These are phyloP conservation scores for Phrynosoma blainvillii DNA, from an alignment of 2,113 vertebrate genomes.

Conservation along the genomic window DNA sequence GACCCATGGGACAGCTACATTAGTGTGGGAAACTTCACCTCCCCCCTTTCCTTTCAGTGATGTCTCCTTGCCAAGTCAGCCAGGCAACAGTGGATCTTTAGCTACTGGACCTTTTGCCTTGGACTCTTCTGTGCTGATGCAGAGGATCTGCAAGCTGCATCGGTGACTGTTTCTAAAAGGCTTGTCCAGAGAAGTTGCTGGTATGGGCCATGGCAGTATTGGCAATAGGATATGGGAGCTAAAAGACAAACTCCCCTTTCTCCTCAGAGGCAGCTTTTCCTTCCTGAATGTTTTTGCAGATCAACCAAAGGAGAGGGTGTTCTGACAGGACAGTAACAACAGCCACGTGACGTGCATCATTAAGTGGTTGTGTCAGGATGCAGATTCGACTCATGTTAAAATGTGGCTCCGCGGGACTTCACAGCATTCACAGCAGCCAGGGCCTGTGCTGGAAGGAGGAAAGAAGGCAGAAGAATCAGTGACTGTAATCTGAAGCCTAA, in stretches of 20 bases:
- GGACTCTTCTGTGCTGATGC: fast-evolving
- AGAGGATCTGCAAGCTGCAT: background rate
- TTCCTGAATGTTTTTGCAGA: background rate
- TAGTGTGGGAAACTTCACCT: background rate
- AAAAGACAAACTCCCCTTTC: background rate
- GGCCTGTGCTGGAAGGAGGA: slow-evolving; percentile 81
- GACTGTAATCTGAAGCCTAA: fast-evolving
- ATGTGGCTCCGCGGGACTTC: slow-evolving; percentile 86
- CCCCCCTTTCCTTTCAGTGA: background rate
- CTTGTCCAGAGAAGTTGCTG: background rate
- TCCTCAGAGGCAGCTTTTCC: background rate
- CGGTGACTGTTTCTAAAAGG: background rate
- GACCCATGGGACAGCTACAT: background rate
- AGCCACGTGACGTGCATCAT: slow-evolving; percentile 15
- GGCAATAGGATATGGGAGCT: background rate
- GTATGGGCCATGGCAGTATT: background rate
- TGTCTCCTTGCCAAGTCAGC: background rate
- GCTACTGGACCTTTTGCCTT: background rate
- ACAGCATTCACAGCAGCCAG: slow-evolving; percentile 81
- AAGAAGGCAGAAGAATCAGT: slow-evolving; percentile 44
- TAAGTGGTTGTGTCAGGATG: background rate
- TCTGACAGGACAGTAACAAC: slow-evolving; percentile 37
- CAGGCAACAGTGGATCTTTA: fast-evolving
- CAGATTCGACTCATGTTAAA: slow-evolving; percentile 68
- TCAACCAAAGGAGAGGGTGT: slow-evolving; percentile 11